Conservation (phyloP, 1,140 invertebrate genomes). For the Wasmannia auropunctata region DNA sequence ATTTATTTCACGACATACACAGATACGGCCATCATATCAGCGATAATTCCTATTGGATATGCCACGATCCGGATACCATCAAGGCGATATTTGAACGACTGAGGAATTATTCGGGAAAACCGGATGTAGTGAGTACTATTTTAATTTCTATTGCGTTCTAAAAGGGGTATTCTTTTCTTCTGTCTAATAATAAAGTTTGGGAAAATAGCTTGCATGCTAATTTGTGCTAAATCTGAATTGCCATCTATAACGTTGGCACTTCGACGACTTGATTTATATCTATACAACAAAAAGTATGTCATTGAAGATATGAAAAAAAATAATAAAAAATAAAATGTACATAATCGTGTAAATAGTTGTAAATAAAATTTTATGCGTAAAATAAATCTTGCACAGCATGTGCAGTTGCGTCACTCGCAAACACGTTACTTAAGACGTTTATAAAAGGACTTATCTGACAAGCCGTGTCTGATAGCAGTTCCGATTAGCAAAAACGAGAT, state of each 20-base stretch:
- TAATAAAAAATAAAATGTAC: too few species aligned
- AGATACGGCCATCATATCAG: slow-evolving; percentile 93
- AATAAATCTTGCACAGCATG: not conserved
- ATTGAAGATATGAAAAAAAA: too few species aligned
- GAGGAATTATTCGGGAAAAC: slow-evolving; percentile 89
- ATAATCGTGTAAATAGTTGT: not conserved
- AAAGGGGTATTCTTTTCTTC: not conserved
- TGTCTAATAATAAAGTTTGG: not conserved
- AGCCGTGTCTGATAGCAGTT: not conserved
- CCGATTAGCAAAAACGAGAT: not conserved
- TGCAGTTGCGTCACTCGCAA: not conserved
- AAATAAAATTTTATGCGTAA: not conserved
- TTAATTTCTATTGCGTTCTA: slow-evolving; percentile 16
- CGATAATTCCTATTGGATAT: slow-evolving; percentile 95
- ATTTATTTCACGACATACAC: slow-evolving; percentile 68
- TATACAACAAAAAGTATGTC: not conserved
- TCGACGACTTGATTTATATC: not conserved
- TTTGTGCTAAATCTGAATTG: slow-evolving; percentile 11
- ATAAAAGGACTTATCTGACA: not conserved
- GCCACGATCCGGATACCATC: slow-evolving; percentile 90
- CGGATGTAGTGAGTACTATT: slow-evolving; percentile 87
- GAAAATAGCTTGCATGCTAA: not conserved
- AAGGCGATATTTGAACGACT: slow-evolving; percentile 93
- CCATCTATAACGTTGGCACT: not conserved
- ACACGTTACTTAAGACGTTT: not conserved